These are phyloP conservation scores for Rhinoderma darwinii DNA, from an alignment of 2,113 vertebrate genomes.

Conservation along the genomic window DNA sequence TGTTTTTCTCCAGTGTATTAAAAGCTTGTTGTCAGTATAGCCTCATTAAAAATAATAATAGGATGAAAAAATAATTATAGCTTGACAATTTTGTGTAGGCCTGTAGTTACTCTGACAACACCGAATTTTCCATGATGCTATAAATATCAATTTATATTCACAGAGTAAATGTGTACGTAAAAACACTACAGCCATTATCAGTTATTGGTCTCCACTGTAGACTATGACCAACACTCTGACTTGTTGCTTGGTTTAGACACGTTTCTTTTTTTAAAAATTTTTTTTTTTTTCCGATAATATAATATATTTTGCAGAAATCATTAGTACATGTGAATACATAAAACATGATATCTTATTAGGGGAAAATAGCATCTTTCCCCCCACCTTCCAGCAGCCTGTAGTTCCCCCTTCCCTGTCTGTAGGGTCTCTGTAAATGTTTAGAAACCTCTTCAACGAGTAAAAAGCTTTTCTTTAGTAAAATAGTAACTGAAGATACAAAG, in stretches of 20 bases:
- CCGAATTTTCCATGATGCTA: not conserved
- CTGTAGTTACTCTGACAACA: not conserved
- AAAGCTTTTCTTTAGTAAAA: not conserved
- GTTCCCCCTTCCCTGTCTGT: no score
- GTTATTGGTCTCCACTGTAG: not conserved
- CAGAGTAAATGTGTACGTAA: no score
- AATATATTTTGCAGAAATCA: not conserved
- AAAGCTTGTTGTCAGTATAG: not conserved
- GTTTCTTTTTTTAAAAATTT: not conserved
- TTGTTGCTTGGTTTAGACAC: not conserved
- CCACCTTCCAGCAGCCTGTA: no score
- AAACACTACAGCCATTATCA: not conserved
- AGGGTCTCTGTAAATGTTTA: not conserved
- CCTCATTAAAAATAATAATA: constrained; percentile 24
- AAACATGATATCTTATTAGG: no score
- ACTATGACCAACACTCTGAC: not conserved
- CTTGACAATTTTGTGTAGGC: not conserved
- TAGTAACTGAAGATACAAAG: not conserved
- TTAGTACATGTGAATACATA: not conserved
- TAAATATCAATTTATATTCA: not conserved
- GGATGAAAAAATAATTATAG: not conserved
- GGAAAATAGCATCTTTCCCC: no score
- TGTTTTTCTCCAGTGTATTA: constrained; percentile 1
- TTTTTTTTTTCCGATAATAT: not conserved
- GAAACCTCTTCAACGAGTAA: not conserved